Evolutionary conservation across 2,113 vertebrate genomes (phyloP), one percentile per base, ranked within the genome.

Genomic region (Miniopterus natalensis): DNA sequence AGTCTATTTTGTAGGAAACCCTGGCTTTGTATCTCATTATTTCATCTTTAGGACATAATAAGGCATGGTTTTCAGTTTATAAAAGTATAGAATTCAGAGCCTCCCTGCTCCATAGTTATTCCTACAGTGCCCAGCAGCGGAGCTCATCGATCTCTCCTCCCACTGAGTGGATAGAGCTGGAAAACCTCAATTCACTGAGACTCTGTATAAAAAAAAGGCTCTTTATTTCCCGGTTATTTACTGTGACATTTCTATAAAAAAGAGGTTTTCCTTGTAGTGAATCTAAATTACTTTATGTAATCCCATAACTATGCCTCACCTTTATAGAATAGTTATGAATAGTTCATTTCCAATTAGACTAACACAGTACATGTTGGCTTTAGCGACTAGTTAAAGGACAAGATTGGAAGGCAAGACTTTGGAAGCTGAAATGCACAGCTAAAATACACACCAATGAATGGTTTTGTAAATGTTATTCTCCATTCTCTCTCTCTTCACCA

Each of bases 391-490:
- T 71, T 78, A 57, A 65, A 45, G 57, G 20, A 61, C 15, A 90
- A 92, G 70, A 73, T 2, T 86, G 8, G 25, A 94, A 86, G 80
- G 45, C 31, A 88, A 88, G 73, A 85, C 27, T 84, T 53, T 47
- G 55, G 31, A 86, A 90, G 42, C 15, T 55, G n/a, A 95, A 95
- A 85, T 84, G 71, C 84, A 61, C 73, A 18, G 73, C 77, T 92
- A 47, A 89, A 94, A 49, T 65, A 59, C 23, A 51, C 66, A 61
- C n/a, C 47, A 51, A 9, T 42, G 8, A 75, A 31, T 68, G 45
- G 25, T 86, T 71, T 66, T 17, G 14, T 74, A 53, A 70, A 68
- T 63, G 5, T 63, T 79, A 70, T 18, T 92, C 31, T 5, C n/a
- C 23, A 42, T 59, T 78, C 66, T 71, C 78, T 71, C 65, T 55